Conservation (phyloP, 2,797 vertebrate genomes). For the Melopsittacus undulatus region DNA sequence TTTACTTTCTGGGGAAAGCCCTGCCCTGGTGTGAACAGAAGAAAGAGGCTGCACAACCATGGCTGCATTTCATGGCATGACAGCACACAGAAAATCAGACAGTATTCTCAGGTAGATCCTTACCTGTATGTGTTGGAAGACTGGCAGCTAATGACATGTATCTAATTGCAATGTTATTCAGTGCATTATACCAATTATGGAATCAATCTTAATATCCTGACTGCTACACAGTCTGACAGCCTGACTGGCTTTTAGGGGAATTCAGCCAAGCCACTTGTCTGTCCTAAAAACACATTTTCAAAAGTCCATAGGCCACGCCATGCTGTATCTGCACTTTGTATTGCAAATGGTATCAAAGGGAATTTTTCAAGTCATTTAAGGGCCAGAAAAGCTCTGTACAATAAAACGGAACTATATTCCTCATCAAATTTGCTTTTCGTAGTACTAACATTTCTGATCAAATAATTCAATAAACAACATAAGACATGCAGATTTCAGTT, state of each 20-base stretch:
- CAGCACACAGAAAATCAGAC: neutral
- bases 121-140: neutral
- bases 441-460: neutral
- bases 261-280: neutral
- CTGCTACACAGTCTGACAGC: too few species aligned
- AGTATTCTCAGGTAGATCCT: fast-evolving
- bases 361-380: neutral
- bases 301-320: neutral
- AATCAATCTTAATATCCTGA: neutral
- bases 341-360: neutral
- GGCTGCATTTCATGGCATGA: neutral
- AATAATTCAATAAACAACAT: constrained; percentile 28
- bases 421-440: neutral
- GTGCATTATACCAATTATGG: neutral
- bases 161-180: neutral
- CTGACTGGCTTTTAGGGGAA: constrained; percentile 58
- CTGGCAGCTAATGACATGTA: neutral
- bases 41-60: neutral
- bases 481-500: constrained; percentile 37
- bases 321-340: neutral
- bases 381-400: neutral
- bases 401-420: neutral
- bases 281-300: neutral
- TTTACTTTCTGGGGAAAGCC: neutral
- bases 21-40: neutral